Evolutionary conservation across 2,888 invertebrate species (phyloP), one percentile per base, ranked within the genome.

Genomic region (Parnassius mnemosyne): DNA sequence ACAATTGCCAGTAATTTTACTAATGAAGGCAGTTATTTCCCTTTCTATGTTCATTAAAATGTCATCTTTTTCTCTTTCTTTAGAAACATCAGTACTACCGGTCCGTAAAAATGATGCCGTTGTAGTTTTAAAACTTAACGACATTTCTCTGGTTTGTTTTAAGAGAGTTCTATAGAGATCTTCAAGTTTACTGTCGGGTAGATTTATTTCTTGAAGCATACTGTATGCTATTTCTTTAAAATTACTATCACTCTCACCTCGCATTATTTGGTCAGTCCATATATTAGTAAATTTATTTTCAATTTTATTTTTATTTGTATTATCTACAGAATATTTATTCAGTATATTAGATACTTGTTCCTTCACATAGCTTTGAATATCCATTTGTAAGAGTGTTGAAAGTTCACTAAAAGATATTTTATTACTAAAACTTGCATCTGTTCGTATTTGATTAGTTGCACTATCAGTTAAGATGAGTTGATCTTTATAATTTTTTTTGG

Each of bases 261-360:
- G 42, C 41, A 63, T 43, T n/a, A 63, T 53, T 56, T 63, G 60
- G 25, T 63, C 56, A 20, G 60, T 47, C 16, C 60, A 43, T 11
- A 63, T 13, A 46, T 60, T 46, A 16, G 56, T 57, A 16, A 63
- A 60, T 3, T 60, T 25, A 25, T 53, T 53, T 60, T 60, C 20
- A 3, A 63, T 53, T 56, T 49, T 49, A 7, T 12, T 59, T n/a
- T 16, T 41, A 12, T 43, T 47, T 11, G 44, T 55, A 11, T 20
- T 9, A 43, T 56, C 52, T 12, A 52, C 47, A 3, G 41, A 47
- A 49, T 49, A 49, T 43, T 44, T 13, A 25, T 56, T 54, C n/a
- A 63, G 47, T 43, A 60, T 25, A 5, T 49, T 44, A 53, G 11
- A 12, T 41, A 63, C 43, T 41, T 56, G 46, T 44, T 56, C 55